A percentile compares a stretch with the other conserved stretches of the same genome.
Conservation (phyloP, 2,797 vertebrate genomes). For the Phataginus tricuspis region DNA sequence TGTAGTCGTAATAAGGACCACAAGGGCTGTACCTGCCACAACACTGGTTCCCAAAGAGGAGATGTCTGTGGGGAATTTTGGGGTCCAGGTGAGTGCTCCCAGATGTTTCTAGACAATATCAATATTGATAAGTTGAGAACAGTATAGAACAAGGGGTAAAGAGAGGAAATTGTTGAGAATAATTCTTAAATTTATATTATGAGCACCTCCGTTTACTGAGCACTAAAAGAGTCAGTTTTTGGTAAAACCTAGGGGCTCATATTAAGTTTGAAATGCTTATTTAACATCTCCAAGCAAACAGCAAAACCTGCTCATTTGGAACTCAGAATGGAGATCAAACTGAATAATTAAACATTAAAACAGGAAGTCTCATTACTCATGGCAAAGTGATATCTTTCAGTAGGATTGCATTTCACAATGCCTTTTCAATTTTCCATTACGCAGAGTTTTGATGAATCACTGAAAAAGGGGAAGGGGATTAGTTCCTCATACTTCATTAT, state of each 20-base stretch:
- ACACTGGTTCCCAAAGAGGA: not conserved
- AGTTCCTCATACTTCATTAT: not conserved
- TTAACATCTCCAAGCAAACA: not conserved
- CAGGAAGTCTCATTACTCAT: not conserved
- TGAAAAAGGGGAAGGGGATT: slow-evolving; percentile 44
- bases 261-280: not conserved
- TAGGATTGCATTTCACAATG: not conserved
- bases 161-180: not conserved
- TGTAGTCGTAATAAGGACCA: not conserved
- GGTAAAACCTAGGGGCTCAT: not conserved
- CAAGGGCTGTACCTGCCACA: not conserved
- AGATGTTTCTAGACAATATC: not conserved
- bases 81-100: not conserved
- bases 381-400: not conserved
- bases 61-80: not conserved
- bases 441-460: slow-evolving; percentile 33
- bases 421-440: slow-evolving; percentile 1
- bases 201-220: not conserved
- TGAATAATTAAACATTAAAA: not conserved
- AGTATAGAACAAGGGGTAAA: not conserved
- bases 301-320: not conserved
- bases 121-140: not conserved
- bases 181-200: not conserved
- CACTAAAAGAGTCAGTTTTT: not conserved
- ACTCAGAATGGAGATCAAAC: not conserved